A percentile compares a stretch with the other conserved stretches of the same genome.
These are phyloP conservation scores for Malthinus seriepunctatus DNA, from an alignment of 2,888 invertebrate species.

Conservation along the genomic window DNA sequence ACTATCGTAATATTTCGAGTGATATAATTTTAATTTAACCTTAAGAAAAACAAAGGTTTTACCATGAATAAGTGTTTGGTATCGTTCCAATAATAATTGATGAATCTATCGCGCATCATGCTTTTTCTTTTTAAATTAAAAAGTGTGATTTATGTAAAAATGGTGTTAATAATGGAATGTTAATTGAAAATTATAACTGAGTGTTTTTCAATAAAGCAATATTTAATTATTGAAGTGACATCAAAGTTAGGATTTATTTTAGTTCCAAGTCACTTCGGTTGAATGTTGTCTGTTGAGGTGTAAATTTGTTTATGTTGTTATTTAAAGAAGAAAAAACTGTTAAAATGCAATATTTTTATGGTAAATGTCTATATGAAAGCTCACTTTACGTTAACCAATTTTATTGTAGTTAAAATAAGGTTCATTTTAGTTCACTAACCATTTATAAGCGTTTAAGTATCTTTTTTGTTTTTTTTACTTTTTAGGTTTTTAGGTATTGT, in stretches of 20 bases:
- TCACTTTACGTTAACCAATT: constrained; percentile 18
- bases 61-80: constrained; percentile 6
- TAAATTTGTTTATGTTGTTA: constrained; percentile 21
- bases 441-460: constrained; percentile 21
- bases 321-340: constrained; percentile 15
- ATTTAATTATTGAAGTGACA: constrained; percentile 11
- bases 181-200: constrained; percentile 1
- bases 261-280: constrained; percentile 9
- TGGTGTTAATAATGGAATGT: constrained; percentile 7
- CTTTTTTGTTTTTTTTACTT: constrained; percentile 13
- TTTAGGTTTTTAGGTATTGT: constrained; percentile 19
- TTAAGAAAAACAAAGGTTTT: constrained; percentile 16
- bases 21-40: constrained; percentile 25
- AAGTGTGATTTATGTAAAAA: constrained; percentile 1
- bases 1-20: constrained; percentile 24
- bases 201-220: constrained; percentile 5
- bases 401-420: constrained; percentile 20
- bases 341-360: constrained; percentile 22
- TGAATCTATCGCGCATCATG: background rate
- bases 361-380: constrained; percentile 18
- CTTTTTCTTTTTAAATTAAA: background rate
- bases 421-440: constrained; percentile 26
- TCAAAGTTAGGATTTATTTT: background rate
- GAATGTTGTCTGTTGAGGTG: constrained; percentile 13
- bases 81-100: background rate